Percentiles rank a stretch among this genome's conserved stretches.
phyloP scores from a whole-genome alignment of 2,888 invertebrate species.

The Macaria notata region DNA sequence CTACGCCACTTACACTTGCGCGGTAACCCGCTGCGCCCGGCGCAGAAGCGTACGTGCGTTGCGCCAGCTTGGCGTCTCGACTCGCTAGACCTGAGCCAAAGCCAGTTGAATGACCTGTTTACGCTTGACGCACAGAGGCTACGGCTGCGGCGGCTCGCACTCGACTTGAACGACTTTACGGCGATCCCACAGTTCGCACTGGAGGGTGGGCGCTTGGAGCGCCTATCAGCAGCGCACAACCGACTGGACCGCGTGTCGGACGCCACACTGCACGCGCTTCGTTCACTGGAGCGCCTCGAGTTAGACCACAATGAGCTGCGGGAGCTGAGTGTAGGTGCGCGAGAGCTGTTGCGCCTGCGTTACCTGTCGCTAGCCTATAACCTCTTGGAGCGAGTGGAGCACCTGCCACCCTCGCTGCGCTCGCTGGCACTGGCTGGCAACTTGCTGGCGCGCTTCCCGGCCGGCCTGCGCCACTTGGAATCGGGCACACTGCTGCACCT shows the following conservation, averaged over 20 bases:
- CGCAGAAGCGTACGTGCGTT: conserved; percentile 43
- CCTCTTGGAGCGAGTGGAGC: conserved; percentile 76
- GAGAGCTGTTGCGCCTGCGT: conserved; percentile 82
- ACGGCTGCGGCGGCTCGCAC: conserved; percentile 86
- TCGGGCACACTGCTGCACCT: conserved; percentile 84
- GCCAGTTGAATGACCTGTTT: conserved; percentile 85
- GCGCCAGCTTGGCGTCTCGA: conserved; percentile 82
- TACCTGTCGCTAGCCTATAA: conserved; percentile 91
- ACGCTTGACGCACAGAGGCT: conserved; percentile 84
- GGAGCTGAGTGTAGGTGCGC: conserved; percentile 84
- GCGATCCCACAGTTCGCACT: conserved; percentile 84
- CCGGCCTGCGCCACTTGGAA: conserved; percentile 82
- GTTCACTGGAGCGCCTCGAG: conserved; percentile 87
- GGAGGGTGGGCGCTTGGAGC: conserved; percentile 84
- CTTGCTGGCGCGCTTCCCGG: conserved; percentile 85
- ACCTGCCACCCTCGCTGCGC: conserved; percentile 83
- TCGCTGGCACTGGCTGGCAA: conserved; percentile 89
- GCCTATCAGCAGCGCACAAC: conserved; percentile 89
- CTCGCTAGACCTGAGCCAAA: conserved; percentile 90
- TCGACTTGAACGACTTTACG: conserved; percentile 88
- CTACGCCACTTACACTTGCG: conserved; percentile 85
- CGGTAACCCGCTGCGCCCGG: conserved; percentile 51
- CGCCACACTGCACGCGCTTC: conserved; percentile 85
- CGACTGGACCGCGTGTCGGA: conserved; percentile 84
- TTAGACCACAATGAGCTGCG: conserved; percentile 88